Evolutionary conservation across 1,140 invertebrate species (phyloP), one percentile per base, ranked within the genome.

Genomic region (Mercenaria mercenaria): DNA sequence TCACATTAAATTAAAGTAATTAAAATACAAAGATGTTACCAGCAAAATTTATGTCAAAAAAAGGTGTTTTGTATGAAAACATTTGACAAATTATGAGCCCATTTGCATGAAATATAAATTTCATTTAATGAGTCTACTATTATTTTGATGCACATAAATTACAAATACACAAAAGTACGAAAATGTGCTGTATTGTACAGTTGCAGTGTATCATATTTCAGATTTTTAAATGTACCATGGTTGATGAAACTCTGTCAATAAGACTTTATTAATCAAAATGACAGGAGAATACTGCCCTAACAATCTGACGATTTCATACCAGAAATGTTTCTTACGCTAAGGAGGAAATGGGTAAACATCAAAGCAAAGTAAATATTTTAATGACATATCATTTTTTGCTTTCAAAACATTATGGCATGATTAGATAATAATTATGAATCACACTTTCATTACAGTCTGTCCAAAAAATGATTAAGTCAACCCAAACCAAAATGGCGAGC

Each of bases 311-410:
- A 64, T 64, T 64, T 64, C 59, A 64, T 64, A 64, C 59, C 59
- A 64, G 23, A 29, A 64, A 64, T 64, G 1, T 26, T 64, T 64
- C 8, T 10, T n/a, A n/a, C 59, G 10, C 59, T 29, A 29, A 29
- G 59, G 59, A 64, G n/a, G 6, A 3, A 4, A 26, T 6, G 26
- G 59, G 59, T 26, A 23, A 64, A 29, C 59, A n/a, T 64, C 59
- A 64, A 64, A 64, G 59, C n/a, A 64, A 64, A 64, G 8, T 64
- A 64, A 64, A 64, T 29, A 64, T 64, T 64, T 64, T 64, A 64
- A 29, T 64, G 26, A 29, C 59, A 64, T 8, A n/a, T 56, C n/a
- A 10, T 64, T 64, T 64, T 64, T 64, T 64, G 26, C 26, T 64
- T 64, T 64, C 26, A 64, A 29, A 64, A 64, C n/a, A n/a, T 29